A percentile compares a stretch with the other conserved stretches of the same genome.
phyloP scores from a whole-genome alignment of 2,113 vertebrate species.

The Gyps fulvus region DNA sequence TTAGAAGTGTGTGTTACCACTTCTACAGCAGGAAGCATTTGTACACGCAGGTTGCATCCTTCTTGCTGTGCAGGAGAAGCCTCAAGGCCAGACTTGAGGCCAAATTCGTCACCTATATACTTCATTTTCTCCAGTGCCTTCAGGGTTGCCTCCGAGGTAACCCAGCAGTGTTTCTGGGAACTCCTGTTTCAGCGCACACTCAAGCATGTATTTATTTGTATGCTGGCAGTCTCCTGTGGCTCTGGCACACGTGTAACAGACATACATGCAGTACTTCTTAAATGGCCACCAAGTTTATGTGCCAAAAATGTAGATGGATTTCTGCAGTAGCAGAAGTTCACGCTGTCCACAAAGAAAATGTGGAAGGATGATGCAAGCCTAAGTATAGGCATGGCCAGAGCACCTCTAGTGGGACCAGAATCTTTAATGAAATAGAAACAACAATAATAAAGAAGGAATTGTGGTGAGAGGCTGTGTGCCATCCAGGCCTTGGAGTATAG shows the following conservation, averaged over 20 bases:
- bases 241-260: background rate
- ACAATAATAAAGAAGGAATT: background rate
- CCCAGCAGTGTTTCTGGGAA: background rate
- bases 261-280: background rate
- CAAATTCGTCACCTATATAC: background rate
- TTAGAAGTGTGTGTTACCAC: background rate
- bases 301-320: background rate
- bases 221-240: background rate
- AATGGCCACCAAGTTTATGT: background rate
- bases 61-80: background rate
- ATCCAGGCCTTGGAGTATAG: background rate
- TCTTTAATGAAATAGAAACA: background rate
- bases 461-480: background rate
- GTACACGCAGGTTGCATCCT: background rate
- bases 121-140: background rate
- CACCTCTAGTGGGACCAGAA: background rate
- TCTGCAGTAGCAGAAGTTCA: background rate
- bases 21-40: background rate
- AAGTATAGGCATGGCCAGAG: background rate
- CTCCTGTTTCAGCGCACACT: accelerated
- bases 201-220: accelerated
- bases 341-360: background rate
- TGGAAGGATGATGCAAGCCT: background rate
- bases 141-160: background rate
- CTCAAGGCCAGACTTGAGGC: background rate